Percentiles rank a stretch among this genome's conserved stretches.
Conservation (phyloP, 2,797 vertebrate genomes). For the Vultur gryphus region DNA sequence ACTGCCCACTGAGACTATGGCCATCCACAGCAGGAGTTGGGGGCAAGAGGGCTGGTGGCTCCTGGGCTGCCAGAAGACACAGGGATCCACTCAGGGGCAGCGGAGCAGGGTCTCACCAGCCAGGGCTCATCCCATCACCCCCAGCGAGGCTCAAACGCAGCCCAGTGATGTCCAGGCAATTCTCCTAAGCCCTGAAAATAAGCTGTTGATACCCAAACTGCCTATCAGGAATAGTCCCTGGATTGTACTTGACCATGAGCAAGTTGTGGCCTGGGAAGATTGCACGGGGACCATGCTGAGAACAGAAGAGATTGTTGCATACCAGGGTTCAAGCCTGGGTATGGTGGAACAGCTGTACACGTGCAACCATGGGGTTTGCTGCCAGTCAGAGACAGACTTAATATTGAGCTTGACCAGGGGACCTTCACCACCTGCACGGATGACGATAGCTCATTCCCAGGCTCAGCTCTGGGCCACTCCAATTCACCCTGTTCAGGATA, state of each 20-base stretch:
- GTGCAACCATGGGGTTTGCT: neutral
- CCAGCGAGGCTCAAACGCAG: neutral
- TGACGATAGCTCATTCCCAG: neutral
- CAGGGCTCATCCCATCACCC: neutral
- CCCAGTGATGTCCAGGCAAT: neutral
- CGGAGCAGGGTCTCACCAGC: neutral
- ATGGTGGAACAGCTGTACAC: neutral
- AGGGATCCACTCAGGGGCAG: neutral
- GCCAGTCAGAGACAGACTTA: neutral
- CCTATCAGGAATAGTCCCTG: neutral
- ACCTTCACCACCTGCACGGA: neutral
- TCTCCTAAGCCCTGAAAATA: neutral
- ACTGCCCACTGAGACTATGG: neutral
- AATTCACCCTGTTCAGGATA: neutral
- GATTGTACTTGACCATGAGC: neutral
- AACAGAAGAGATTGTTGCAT: neutral
- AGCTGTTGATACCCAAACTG: neutral
- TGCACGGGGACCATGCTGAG: neutral
- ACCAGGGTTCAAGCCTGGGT: neutral
- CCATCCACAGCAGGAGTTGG: neutral
- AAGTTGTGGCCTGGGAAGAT: neutral
- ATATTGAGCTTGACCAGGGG: neutral
- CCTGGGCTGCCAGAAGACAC: neutral
- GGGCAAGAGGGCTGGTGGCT: neutral
- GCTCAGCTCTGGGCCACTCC: neutral